Evolutionary conservation across 1,140 invertebrate species (phyloP).

Genomic region (Hesperophylax magnus): DNA sequence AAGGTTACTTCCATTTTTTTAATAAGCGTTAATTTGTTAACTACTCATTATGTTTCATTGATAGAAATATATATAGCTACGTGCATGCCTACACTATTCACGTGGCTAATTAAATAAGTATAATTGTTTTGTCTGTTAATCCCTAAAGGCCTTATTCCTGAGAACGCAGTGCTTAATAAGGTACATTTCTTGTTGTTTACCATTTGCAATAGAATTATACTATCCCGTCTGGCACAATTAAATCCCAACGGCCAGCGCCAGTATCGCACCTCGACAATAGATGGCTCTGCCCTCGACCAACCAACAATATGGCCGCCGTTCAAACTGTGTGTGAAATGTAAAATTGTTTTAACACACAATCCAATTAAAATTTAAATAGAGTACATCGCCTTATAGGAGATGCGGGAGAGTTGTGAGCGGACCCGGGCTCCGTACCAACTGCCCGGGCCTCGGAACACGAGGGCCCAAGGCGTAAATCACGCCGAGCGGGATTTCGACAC

Average conservation of each 20-base stretch:
- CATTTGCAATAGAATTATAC: no score
- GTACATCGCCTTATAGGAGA: constrained; percentile 54
- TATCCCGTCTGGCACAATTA: neutral
- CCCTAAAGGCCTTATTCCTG: neutral
- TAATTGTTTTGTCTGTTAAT: no score
- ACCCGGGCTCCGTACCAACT: neutral
- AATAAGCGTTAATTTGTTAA: no score
- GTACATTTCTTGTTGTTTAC: neutral
- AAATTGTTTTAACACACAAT: constrained; percentile 56
- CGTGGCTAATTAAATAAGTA: no score
- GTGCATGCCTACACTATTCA: no score
- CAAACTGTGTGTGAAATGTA: constrained; percentile 46
- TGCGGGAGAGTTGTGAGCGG: neutral
- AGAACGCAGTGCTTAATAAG: neutral
- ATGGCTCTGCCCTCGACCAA: constrained; percentile 4
- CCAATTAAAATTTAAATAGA: constrained; percentile 59
- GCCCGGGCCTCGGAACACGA: neutral
- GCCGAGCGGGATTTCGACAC: neutral
- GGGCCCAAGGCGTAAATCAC: constrained; percentile 34
- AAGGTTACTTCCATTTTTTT: no score
- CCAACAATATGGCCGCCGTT: constrained; percentile 6
- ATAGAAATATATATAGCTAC: no score
- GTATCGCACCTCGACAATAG: neutral
- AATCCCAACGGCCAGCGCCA: neutral
- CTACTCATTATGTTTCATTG: no score